phyloP scores from a whole-genome alignment of 2,797 vertebrate genomes.

The Ispidina lecontei region DNA sequence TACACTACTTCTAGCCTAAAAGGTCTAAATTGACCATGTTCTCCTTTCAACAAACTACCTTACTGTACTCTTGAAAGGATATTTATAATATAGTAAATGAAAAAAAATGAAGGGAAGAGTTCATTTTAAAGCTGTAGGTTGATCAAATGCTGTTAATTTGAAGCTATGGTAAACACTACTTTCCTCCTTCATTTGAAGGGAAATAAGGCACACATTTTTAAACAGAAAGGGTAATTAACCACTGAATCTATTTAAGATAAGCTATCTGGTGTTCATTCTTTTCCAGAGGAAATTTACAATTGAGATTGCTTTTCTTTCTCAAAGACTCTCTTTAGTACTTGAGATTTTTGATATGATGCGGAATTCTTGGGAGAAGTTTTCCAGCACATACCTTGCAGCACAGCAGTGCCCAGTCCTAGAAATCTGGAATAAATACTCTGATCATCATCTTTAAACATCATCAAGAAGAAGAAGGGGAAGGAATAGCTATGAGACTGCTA shows the following conservation, averaged over 20 bases:
- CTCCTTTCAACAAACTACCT: background rate
- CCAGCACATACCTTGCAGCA: background rate
- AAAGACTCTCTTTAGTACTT: background rate
- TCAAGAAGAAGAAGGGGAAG: background rate
- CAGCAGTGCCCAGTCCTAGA: background rate
- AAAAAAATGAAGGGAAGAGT: background rate
- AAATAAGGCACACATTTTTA: conserved; percentile 68
- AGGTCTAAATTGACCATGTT: background rate
- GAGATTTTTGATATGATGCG: background rate
- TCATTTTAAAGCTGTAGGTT: conserved; percentile 24
- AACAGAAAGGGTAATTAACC: conserved; percentile 68
- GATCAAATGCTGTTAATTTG: conserved; percentile 50
- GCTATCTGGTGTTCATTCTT: conserved; percentile 22
- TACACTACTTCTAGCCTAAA: background rate
- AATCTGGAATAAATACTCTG: background rate
- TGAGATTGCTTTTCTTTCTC: conserved; percentile 47
- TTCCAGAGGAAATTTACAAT: conserved; percentile 57
- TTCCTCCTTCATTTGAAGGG: conserved; percentile 62
- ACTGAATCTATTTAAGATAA: conserved; percentile 66
- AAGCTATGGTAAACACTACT: conserved; percentile 52
- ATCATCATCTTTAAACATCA: background rate
- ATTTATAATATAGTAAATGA: background rate
- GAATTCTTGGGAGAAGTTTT: background rate
- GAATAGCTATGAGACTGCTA: background rate
- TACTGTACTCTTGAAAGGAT: background rate